phyloP scores from a whole-genome alignment of 2,797 vertebrate genomes.

The Ateles fusciceps region DNA sequence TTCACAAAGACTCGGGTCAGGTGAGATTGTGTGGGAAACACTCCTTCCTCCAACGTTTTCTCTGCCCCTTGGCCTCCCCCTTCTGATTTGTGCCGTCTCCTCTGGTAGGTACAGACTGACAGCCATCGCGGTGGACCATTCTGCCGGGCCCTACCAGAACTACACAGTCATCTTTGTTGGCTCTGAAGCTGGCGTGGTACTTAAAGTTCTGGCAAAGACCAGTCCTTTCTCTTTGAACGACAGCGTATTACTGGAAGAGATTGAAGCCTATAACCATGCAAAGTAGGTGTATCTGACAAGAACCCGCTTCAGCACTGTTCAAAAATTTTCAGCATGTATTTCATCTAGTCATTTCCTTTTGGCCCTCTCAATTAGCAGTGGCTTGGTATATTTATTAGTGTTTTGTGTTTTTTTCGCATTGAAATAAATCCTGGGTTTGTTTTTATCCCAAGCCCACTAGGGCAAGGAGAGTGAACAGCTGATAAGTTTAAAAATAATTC shows the following conservation, averaged over 20 bases:
- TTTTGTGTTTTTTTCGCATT: not conserved
- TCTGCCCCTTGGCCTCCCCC: not conserved
- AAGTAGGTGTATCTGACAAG: conserved; percentile 88
- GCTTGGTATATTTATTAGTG: conserved; percentile 17
- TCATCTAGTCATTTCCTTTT: conserved; percentile 54
- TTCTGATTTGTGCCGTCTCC: not conserved
- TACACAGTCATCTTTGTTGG: conserved; percentile 97
- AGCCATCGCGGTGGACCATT: conserved; percentile 92
- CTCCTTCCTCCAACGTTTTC: fast-evolving
- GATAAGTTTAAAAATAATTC: conserved; percentile 75
- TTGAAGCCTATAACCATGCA: conserved; percentile 96
- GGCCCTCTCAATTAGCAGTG: conserved; percentile 44
- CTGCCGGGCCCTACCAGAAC: conserved; percentile 95
- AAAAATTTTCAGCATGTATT: not conserved
- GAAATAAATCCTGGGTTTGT: conserved; percentile 48
- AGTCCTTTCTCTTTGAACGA: conserved; percentile 91
- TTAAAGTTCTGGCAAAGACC: conserved; percentile 98
- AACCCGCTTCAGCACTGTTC: not conserved
- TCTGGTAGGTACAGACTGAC: conserved; percentile 93
- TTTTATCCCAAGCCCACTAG: not conserved
- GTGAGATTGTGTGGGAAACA: conserved; percentile 77
- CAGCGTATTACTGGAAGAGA: conserved; percentile 97
- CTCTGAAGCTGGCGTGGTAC: conserved; percentile 94
- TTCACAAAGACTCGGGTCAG: conserved; percentile 99
- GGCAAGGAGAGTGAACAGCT: not conserved